A percentile compares a stretch with the other conserved stretches of the same genome.
phyloP scores from a whole-genome alignment of 2,113 vertebrate species.

The Hydrolagus affinis region DNA sequence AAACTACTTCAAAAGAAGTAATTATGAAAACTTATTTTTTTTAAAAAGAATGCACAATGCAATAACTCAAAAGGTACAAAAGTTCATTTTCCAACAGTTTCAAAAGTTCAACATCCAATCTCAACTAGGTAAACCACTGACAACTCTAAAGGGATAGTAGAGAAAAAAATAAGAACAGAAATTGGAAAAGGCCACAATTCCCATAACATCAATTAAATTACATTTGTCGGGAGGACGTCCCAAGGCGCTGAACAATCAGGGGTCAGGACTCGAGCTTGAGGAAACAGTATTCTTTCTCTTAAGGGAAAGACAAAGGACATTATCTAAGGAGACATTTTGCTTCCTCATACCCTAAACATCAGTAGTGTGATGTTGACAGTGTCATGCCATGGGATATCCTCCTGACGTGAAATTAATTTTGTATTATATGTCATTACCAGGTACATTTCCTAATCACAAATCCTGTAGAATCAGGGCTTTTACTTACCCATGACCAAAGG shows the following conservation, averaged over 20 bases:
- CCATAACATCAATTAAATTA: no score
- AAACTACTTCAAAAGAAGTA: neutral
- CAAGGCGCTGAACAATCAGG: no score
- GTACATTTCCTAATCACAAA: neutral
- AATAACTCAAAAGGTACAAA: neutral
- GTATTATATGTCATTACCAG: neutral
- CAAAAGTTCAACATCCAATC: neutral
- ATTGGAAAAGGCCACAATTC: no score
- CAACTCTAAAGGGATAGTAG: neutral
- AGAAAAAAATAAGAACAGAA: neutral
- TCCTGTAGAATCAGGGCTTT: neutral
- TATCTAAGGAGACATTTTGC: neutral
- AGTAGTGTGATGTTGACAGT: no score
- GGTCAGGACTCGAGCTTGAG: no score
- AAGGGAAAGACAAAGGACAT: no score
- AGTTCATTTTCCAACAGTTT: neutral
- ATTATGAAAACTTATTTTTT: neutral
- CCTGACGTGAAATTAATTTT: no score
- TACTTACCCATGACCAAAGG: constrained; percentile 75
- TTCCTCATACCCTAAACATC: neutral
- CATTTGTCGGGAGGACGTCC: no score
- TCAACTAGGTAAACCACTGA: neutral
- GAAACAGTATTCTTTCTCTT: no score
- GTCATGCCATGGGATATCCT: neutral
- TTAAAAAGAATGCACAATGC: neutral